A percentile compares a stretch with the other conserved stretches of the same genome.
Evolutionary conservation across 2,797 vertebrate genomes (phyloP).

Genomic region (Aythya fuligula): DNA sequence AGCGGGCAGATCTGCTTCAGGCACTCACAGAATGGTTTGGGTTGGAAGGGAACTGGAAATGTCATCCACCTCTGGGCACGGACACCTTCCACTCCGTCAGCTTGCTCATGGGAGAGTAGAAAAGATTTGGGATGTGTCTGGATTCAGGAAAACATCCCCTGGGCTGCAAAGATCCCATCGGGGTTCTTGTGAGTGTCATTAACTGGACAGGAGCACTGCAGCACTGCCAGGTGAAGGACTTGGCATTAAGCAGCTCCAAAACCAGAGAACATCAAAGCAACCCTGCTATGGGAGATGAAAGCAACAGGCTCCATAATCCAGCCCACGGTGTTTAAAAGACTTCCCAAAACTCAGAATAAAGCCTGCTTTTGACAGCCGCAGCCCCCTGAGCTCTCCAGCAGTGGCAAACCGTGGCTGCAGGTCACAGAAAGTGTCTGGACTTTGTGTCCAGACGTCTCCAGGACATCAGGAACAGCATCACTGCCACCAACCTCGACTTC

Average conservation of each 20-base stretch:
- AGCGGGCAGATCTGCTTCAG: background rate
- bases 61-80: background rate
- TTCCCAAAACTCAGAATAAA: background rate
- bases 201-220: background rate
- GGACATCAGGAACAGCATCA: background rate
- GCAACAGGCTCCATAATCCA: rapidly evolving
- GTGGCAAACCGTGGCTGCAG: background rate
- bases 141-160: background rate
- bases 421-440: background rate
- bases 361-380: background rate
- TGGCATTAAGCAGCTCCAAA: background rate
- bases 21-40: background rate
- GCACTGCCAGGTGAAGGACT: background rate
- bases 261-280: slow-evolving; percentile 31
- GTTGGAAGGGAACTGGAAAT: background rate
- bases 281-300: slow-evolving; percentile 26
- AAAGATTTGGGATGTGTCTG: background rate
- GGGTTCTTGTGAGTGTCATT: rapidly evolving
- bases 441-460: too few relatives aligned
- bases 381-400: background rate
- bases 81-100: background rate
- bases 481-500: background rate
- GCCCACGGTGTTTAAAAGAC: background rate
- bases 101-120: background rate
- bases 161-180: background rate